These are phyloP conservation scores for Otolemur crassicaudatus DNA, from an alignment of 2,797 vertebrate genomes.

Conservation along the genomic window DNA sequence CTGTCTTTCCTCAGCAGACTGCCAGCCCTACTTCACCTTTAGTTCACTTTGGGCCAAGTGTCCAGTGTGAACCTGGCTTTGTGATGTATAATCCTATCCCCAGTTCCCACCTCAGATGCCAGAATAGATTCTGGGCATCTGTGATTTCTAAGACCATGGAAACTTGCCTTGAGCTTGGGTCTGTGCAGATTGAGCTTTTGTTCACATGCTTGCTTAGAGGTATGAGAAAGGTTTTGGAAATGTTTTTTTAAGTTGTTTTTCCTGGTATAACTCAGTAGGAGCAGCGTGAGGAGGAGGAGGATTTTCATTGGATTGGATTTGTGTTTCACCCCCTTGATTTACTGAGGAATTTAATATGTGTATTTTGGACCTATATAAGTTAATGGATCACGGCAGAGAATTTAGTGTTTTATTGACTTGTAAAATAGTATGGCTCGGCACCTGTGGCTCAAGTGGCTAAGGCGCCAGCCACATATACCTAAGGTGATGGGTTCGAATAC, in stretches of 20 bases:
- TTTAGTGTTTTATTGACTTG: not conserved
- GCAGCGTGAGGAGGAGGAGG: not conserved
- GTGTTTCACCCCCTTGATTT: conserved; percentile 24
- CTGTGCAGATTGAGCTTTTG: not conserved
- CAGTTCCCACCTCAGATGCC: no score
- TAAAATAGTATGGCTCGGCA: not conserved
- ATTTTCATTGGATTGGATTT: conserved; percentile 33
- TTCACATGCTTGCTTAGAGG: not conserved
- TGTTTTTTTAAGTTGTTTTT: not conserved
- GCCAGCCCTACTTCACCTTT: not conserved
- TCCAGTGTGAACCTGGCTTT: not conserved
- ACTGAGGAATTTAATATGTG: not conserved
- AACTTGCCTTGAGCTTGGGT: not conserved
- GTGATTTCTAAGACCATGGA: not conserved
- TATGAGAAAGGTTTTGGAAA: not conserved
- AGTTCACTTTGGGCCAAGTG: not conserved
- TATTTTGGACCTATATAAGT: not conserved
- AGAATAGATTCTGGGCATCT: not conserved
- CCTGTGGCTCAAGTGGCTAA: no score
- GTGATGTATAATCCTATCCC: not conserved
- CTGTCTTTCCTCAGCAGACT: not conserved
- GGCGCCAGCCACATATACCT: no score
- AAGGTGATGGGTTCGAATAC: no score
- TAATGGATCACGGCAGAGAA: not conserved
- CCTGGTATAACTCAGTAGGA: not conserved